Evolutionary conservation across 2,888 invertebrate species (phyloP), one percentile per base, ranked within the genome.

Genomic region (Amphipyra berbera): DNA sequence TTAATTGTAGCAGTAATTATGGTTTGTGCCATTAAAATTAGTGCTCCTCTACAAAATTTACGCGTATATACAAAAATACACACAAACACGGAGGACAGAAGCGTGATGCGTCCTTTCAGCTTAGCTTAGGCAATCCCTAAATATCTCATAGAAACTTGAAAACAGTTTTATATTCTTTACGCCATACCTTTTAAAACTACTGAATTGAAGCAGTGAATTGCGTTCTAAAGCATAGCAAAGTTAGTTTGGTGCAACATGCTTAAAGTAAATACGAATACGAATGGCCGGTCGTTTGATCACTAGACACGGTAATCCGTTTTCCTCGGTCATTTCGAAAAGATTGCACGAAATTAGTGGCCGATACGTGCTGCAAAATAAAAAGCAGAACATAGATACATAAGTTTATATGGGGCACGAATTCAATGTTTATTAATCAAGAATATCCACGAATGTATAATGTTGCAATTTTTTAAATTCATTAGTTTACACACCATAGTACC

Each of bases 161-260:
- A 21, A 21, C n/a, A 21, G 2, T 21, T 21, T 21, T 21, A 21
- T 12, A 10, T 37, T 2, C 15, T 42, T 42, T 8, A 15, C 42
- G 13, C 30, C 9, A n/a, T 30, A 49, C 49, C 44, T 48, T 37
- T 67, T 68, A 35, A 58, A 45, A 38, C 14, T 13, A 40, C 30
- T 60, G 40, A 48, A 53, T 48, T 27, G 48, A 46, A 45, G 44
- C 70, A 54, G 48, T 48, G 48, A 69, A 69, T 61, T 49, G 9
- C 40, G 14, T 69, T 61, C 52, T 45, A 41, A 65, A 27, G 30
- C 49, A 59, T 68, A 66, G 44, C 38, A 53, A 68, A 61, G 53
- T 69, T 66, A 45, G 15, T 53, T 61, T 68, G 47, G 47, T 61
- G 41, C 10, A 48, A 68, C 33, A 53, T 48, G 38, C 61, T 52